Conservation (phyloP, 2,888 invertebrate genomes). For the Mactromeris polynyma region DNA sequence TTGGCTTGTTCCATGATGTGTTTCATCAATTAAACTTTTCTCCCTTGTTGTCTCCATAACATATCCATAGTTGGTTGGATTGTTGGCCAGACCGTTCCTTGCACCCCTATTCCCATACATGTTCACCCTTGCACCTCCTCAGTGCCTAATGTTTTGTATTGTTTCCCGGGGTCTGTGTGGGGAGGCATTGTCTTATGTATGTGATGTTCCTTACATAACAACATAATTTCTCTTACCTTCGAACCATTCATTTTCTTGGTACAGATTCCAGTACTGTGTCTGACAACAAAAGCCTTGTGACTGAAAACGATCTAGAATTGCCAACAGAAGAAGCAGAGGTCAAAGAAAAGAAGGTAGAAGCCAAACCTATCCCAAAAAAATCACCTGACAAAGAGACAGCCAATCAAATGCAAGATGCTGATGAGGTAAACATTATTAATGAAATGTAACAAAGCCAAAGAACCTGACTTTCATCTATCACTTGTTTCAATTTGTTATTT, state of each 20-base stretch:
- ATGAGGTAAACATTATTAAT: conserved; percentile 36
- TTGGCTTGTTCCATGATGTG: too few species aligned
- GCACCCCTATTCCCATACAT: too few species aligned
- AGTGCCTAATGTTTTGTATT: too few species aligned
- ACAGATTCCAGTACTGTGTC: conserved; percentile 46
- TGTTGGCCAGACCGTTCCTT: too few species aligned
- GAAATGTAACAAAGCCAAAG: not conserved
- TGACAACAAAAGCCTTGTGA: conserved; percentile 55
- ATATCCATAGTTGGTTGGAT: too few species aligned
- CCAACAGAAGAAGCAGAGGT: conserved; percentile 36
- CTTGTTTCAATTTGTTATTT: not conserved
- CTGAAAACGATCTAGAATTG: conserved; percentile 56
- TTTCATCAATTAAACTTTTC: too few species aligned
- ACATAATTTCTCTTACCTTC: too few species aligned
- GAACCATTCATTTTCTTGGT: not conserved
- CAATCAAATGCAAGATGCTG: conserved; percentile 33
- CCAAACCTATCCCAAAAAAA: conserved; percentile 4
- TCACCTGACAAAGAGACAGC: conserved; percentile 44
- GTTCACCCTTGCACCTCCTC: too few species aligned
- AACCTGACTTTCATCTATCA: not conserved
- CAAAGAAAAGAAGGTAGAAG: not conserved
- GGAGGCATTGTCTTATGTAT: too few species aligned
- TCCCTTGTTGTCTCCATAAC: too few species aligned
- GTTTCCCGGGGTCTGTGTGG: too few species aligned
- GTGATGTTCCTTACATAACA: too few species aligned